Conservation (phyloP, 2,113 vertebrate species). For the Osmerus mordax region DNA sequence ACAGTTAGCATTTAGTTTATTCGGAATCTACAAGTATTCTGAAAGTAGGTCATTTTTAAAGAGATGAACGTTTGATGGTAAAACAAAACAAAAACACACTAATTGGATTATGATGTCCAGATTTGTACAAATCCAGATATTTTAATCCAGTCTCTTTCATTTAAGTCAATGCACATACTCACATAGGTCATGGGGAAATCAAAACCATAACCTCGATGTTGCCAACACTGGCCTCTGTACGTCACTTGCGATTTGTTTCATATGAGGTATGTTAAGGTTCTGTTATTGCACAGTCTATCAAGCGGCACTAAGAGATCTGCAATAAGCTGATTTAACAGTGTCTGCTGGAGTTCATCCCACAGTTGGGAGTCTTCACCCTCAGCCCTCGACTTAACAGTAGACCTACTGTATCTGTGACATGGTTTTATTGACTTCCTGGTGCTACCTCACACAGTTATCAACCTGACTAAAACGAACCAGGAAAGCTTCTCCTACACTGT, state of each 20-base stretch:
- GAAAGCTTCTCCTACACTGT: constrained; percentile 32
- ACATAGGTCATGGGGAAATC: not conserved
- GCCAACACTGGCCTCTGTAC: not conserved
- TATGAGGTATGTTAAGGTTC: not conserved
- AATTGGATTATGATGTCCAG: not conserved
- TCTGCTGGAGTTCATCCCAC: constrained; percentile 31
- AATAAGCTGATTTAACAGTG: constrained; percentile 32
- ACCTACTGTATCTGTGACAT: constrained; percentile 5
- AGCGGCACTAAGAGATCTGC: constrained; percentile 4
- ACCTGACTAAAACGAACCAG: constrained; percentile 34
- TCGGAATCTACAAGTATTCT: not conserved
- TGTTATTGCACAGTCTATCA: constrained; percentile 1
- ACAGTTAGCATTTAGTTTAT: not conserved
- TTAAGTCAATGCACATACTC: no score
- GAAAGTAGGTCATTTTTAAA: not conserved
- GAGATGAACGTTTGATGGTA: not conserved
- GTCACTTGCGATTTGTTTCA: not conserved
- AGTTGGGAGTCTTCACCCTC: constrained; percentile 21
- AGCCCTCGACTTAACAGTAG: not conserved
- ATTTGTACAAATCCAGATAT: no score
- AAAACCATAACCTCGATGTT: not conserved
- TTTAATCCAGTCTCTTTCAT: no score
- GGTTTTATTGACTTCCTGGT: constrained; percentile 27
- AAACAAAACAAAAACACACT: not conserved
- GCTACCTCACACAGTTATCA: constrained; percentile 19